Evolutionary conservation across 2,797 vertebrate genomes (phyloP), one percentile per base, ranked within the genome.

Genomic region (Microtus agrestis): DNA sequence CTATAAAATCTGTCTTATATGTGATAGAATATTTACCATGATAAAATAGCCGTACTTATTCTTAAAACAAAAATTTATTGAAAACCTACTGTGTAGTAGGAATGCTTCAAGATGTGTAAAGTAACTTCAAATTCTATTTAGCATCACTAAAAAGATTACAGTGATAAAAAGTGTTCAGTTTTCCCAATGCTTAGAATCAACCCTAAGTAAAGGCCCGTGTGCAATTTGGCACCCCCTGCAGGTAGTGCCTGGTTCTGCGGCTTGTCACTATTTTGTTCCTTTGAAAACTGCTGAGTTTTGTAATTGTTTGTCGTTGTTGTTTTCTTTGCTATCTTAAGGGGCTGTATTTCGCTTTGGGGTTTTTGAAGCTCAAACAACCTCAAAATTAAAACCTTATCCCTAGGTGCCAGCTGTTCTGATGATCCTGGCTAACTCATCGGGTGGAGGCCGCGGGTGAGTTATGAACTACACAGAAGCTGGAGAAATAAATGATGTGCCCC

Each of bases 201-300:
- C 65, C 54, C 88, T 87, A 51, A 54, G 29, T 67, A 40, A 25
- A 46, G 3, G 6, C 21, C 71, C 51, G 91, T 81, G 46, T 93
- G 96, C 91, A 87, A 95, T 85, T 71, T 96, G 84, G 94, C 97
- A 89, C 97, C 97, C 96, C 96, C 97, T 98, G 89, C 95, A 97
- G 97, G 98, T 63, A 89, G 69, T 29, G n/a, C 40, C 80, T 51
- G 51, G 61, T 78, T 92, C 81, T 95, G 88, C 73, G 2, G 10
- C 73, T 67, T 46, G 61, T 46, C 65, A 54, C 80, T 87, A 27
- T 48, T 94, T 74, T 10, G 43, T 21, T 74, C 31, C 85, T 93
- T 78, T 17, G 37, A 88, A 95, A 92, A 61, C 34, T 12, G 15
- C 10, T 85, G 59, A 40, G 54, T 5, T 91, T 86, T 77, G 15